Percentiles rank a stretch among this genome's conserved stretches.
phyloP scores from a whole-genome alignment of 2,888 invertebrate species.

The Kryphioiulus occultus region DNA sequence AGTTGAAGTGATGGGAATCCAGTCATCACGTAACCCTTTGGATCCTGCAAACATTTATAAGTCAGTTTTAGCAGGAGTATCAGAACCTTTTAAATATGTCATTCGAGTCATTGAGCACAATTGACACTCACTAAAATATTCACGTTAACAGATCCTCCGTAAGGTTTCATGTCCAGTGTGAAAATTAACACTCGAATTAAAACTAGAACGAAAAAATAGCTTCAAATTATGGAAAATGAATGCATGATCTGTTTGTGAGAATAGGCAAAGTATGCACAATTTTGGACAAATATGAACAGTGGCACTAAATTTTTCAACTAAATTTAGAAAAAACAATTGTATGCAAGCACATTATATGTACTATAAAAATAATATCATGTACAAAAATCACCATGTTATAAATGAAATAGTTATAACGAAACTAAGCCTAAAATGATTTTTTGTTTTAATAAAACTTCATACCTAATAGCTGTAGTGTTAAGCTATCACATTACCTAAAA shows the following conservation, averaged over 20 bases:
- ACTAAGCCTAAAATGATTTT: no score
- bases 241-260: not conserved
- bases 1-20: conserved; percentile 62
- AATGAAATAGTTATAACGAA: no score
- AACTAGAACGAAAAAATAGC: conserved; percentile 66
- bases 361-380: no score
- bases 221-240: not conserved
- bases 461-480: no score
- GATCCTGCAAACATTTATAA: conserved; percentile 59
- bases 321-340: no score
- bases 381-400: no score
- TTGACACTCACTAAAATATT: conserved; percentile 74
- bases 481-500: no score
- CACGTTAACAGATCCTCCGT: conserved; percentile 88
- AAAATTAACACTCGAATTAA: conserved; percentile 91
- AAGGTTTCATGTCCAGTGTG: conserved; percentile 88
- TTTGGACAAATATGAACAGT: no score
- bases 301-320: no score
- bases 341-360: no score
- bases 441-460: no score
- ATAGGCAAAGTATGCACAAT: not conserved
- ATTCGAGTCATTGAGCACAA: not conserved
- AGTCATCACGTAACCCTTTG: conserved; percentile 62
- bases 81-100: not conserved
- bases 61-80: not conserved